Evolutionary conservation across 2,888 invertebrate species (phyloP).

Genomic region (Drosophila nigricruria): DNA sequence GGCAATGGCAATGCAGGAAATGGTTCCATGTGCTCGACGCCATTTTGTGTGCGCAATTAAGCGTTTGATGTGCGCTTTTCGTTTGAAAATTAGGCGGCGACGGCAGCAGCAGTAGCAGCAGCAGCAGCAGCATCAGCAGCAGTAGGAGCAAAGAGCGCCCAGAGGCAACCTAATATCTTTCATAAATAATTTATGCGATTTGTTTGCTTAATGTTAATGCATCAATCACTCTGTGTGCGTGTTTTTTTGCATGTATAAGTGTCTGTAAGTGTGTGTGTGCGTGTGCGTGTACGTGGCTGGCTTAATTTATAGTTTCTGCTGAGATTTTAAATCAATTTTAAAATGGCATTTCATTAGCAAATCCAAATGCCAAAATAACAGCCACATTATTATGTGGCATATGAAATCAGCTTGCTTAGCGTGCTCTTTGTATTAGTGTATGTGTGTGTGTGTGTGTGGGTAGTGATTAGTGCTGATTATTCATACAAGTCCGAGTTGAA

Average conservation of each 20-base stretch:
- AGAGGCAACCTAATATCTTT: slow-evolving; percentile 43
- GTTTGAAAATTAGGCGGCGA: slow-evolving; percentile 50
- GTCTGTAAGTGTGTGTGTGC: background rate
- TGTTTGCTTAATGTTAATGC: slow-evolving; percentile 52
- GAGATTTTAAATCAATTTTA: slow-evolving; percentile 46
- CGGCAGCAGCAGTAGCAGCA: background rate
- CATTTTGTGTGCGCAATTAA: slow-evolving; percentile 62
- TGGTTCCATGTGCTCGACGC: slow-evolving; percentile 46
- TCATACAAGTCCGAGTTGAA: slow-evolving; percentile 3
- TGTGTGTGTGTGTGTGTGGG: background rate
- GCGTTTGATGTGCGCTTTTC: slow-evolving; percentile 62
- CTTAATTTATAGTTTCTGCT: slow-evolving; percentile 49
- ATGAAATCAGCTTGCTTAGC: slow-evolving; percentile 9
- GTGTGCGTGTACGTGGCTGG: background rate
- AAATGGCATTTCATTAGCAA: slow-evolving; percentile 57
- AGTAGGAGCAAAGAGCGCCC: slow-evolving; percentile 11
- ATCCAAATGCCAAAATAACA: slow-evolving; percentile 36
- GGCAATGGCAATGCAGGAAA: slow-evolving; percentile 43
- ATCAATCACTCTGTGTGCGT: slow-evolving; percentile 1
- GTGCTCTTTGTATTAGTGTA: background rate
- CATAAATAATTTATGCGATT: slow-evolving; percentile 64
- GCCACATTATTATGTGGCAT: slow-evolving; percentile 27
- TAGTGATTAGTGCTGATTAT: slow-evolving; percentile 14
- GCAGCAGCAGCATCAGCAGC: background rate
- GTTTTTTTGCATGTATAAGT: background rate